Conservation (phyloP, 2,797 vertebrate species). For the Crax fasciolata region DNA sequence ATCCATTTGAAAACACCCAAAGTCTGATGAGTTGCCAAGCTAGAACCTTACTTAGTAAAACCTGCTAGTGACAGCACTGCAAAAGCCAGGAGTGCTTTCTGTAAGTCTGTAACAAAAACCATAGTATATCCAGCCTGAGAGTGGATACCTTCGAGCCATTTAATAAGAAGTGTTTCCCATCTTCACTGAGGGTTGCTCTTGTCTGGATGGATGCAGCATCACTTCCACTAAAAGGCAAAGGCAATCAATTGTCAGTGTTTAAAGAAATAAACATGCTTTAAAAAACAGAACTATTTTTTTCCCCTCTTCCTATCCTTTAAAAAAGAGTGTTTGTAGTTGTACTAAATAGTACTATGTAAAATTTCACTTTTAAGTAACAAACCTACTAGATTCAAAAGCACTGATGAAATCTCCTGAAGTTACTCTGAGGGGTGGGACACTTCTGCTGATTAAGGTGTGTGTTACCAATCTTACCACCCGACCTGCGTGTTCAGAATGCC, state of each 20-base stretch:
- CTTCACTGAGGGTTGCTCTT: slow-evolving; percentile 89
- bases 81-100: background rate
- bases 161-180: slow-evolving; percentile 89
- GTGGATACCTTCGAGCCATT: slow-evolving; percentile 92
- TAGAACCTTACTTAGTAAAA: background rate
- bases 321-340: background rate
- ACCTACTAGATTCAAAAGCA: background rate
- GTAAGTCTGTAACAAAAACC: background rate
- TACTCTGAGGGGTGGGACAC: background rate
- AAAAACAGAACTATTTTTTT: background rate
- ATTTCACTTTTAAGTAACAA: background rate
- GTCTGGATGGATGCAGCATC: slow-evolving; percentile 94
- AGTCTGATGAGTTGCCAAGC: background rate
- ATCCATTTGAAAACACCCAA: background rate
- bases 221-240: slow-evolving; percentile 87
- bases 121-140: background rate
- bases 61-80: background rate
- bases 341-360: background rate
- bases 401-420: background rate
- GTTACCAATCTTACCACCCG: background rate
- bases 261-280: background rate
- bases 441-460: background rate
- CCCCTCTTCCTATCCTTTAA: background rate
- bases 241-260: background rate
- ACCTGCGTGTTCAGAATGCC: background rate